A percentile compares a stretch with the other conserved stretches of the same genome.
Evolutionary conservation across 2,888 invertebrate genomes (phyloP).

Genomic region (Hirtodrosophila cameraria): DNA sequence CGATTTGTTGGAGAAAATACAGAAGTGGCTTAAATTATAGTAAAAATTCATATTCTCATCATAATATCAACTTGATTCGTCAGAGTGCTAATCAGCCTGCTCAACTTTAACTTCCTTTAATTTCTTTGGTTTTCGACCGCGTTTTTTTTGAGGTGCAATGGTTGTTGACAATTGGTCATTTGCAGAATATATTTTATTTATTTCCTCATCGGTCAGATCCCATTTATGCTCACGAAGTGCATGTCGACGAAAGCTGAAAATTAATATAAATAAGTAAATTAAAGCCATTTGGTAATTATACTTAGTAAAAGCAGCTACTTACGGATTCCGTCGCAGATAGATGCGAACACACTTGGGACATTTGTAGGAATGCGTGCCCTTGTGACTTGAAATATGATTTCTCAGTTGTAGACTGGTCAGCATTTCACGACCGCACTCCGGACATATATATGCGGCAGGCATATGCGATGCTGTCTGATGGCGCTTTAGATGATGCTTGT

Average conservation of each 20-base stretch:
- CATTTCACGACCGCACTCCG: constrained; percentile 61
- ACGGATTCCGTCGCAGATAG: constrained; percentile 69
- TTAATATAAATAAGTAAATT: background rate
- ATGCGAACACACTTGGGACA: constrained; percentile 66
- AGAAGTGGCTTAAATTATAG: background rate
- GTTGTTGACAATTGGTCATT: constrained; percentile 17
- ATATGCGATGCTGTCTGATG: constrained; percentile 71
- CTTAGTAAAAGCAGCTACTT: constrained; percentile 27
- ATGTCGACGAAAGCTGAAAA: constrained; percentile 63
- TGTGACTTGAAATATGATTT: constrained; percentile 63
- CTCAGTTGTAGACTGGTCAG: constrained; percentile 53
- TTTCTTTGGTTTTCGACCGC: constrained; percentile 1
- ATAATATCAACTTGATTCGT: constrained; percentile 21
- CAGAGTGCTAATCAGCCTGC: constrained; percentile 19
- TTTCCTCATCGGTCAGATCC: constrained; percentile 58
- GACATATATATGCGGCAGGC: constrained; percentile 53
- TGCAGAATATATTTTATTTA: constrained; percentile 49
- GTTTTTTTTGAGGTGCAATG: background rate
- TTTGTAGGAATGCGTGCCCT: constrained; percentile 52
- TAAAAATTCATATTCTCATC: constrained; percentile 6
- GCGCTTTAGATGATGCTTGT: constrained; percentile 73
- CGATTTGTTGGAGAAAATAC: constrained; percentile 8
- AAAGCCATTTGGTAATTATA: no score
- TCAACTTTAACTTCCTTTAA: constrained; percentile 10
- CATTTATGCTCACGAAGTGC: constrained; percentile 58